Evolutionary conservation across 2,888 invertebrate species (phyloP).

Genomic region (Branchellion lobata): DNA sequence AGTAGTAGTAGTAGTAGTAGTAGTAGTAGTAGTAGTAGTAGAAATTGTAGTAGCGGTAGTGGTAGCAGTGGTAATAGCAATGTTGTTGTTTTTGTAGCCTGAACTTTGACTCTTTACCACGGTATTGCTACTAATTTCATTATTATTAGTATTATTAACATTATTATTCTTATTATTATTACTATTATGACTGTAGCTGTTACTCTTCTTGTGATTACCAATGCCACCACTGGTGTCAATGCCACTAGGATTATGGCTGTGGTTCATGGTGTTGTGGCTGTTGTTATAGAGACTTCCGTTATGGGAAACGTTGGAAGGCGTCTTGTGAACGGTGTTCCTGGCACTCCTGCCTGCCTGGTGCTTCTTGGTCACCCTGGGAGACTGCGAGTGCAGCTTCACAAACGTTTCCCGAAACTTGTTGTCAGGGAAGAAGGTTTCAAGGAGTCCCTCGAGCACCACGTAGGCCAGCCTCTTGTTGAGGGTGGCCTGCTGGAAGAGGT

Average conservation of each 20-base stretch:
- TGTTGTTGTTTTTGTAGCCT: neutral
- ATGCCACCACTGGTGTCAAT: conserved; percentile 17
- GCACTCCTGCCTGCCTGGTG: neutral
- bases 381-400: conserved; percentile 71
- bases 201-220: neutral
- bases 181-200: neutral
- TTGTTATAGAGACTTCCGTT: no score
- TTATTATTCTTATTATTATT: conserved; percentile 18
- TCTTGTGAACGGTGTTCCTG: neutral
- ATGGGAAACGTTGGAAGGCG: neutral
- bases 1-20: no score
- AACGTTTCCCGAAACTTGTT: conserved; percentile 74
- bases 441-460: conserved; percentile 79
- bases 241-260: no score
- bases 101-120: neutral
- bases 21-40: no score
- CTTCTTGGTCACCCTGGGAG: neutral
- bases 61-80: no score
- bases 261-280: no score
- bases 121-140: neutral
- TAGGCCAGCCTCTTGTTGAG: conserved; percentile 81
- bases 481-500: conserved; percentile 80
- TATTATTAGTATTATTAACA: conserved; percentile 6
- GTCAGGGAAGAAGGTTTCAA: conserved; percentile 77
- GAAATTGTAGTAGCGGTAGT: no score